These are phyloP conservation scores for Rhagologus leucostigma DNA, from an alignment of 2,113 vertebrate species.

Conservation along the genomic window DNA sequence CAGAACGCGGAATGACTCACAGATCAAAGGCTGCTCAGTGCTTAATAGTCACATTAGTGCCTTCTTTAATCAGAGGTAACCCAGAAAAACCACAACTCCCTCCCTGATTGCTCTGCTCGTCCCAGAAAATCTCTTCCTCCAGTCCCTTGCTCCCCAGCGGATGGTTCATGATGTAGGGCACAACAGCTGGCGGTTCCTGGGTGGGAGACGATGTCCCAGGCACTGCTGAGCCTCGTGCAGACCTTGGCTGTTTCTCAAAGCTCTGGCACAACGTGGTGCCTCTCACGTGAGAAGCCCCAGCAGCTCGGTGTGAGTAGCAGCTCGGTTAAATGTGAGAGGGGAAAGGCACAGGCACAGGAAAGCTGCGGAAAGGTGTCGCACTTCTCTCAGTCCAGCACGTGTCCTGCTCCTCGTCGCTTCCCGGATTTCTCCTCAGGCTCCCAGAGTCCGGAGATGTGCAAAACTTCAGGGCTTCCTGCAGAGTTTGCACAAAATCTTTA, in stretches of 20 bases:
- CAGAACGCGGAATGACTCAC: not conserved
- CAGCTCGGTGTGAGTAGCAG: not conserved
- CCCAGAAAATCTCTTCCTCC: conserved; percentile 18
- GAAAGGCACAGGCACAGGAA: not conserved
- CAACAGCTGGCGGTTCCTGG: not conserved
- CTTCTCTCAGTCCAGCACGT: not conserved
- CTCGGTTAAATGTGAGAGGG: not conserved
- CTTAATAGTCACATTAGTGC: not conserved
- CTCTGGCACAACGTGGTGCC: not conserved
- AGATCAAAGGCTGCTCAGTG: conserved; percentile 46
- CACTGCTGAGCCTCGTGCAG: not conserved
- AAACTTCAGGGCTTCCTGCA: not conserved
- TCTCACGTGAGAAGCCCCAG: not conserved
- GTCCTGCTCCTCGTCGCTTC: not conserved
- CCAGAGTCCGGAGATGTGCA: not conserved
- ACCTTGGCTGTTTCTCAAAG: not conserved
- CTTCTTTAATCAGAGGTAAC: conserved; percentile 1
- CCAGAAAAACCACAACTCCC: conserved; percentile 30
- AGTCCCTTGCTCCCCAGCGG: not conserved
- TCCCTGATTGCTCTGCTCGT: not conserved
- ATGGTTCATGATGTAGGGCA: not conserved
- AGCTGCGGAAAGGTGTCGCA: not conserved
- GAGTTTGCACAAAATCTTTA: not conserved
- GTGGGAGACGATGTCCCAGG: not conserved
- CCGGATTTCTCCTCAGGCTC: not conserved